Conservation (phyloP, 2,113 vertebrate genomes). For the Upupa epops region DNA sequence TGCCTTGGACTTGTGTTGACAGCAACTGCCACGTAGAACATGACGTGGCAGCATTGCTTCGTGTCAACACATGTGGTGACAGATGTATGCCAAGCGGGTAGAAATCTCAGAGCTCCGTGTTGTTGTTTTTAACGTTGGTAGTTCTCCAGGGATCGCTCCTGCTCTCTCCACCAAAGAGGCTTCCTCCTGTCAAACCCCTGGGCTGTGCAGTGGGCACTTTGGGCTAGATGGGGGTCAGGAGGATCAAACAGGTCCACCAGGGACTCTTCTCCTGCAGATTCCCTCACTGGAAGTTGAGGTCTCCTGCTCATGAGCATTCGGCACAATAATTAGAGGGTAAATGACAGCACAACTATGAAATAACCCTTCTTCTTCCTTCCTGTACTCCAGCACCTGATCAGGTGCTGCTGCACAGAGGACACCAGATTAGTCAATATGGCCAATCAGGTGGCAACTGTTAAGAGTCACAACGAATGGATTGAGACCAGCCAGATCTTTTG, state of each 20-base stretch:
- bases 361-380: background rate
- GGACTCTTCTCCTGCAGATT: background rate
- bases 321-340: fast-evolving
- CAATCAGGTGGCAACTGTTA: background rate
- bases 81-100: conserved; percentile 28
- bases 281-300: background rate
- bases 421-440: fast-evolving
- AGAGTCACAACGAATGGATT: background rate
- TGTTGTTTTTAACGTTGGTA: background rate
- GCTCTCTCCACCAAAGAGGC: background rate
- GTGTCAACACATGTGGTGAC: conserved; percentile 36
- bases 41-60: conserved; percentile 40
- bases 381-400: background rate
- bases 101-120: background rate
- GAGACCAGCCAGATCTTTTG: background rate
- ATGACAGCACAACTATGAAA: background rate
- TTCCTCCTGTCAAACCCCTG: background rate
- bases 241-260: background rate
- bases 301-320: fast-evolving
- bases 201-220: background rate
- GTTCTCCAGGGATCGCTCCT: background rate
- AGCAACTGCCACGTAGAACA: background rate
- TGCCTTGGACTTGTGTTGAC: conserved; percentile 13
- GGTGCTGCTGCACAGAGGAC: background rate
- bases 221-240: background rate